A percentile compares a stretch with the other conserved stretches of the same genome.
Evolutionary conservation across 1,140 invertebrate species (phyloP).

Genomic region (Orius insidiosus): DNA sequence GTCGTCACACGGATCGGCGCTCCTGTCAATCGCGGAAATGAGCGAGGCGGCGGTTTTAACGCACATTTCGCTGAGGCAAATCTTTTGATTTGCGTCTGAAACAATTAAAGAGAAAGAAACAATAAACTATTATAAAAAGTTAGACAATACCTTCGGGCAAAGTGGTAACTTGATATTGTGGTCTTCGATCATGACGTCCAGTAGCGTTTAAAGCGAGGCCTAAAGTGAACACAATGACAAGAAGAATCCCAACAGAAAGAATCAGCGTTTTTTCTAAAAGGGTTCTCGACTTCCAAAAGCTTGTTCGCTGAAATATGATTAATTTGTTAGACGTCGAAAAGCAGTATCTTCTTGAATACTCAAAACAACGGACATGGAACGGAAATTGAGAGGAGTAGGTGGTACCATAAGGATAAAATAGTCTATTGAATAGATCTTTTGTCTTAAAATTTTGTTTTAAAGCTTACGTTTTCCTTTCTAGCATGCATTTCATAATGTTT

Average conservation of each 20-base stretch:
- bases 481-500: slow-evolving; percentile 1
- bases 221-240: slow-evolving; percentile 43
- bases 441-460: background rate
- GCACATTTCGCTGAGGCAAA: slow-evolving; percentile 64
- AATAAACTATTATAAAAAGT: too few species aligned
- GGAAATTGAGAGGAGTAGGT: too few species aligned
- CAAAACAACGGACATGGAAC: too few species aligned
- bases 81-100: slow-evolving; percentile 1
- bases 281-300: slow-evolving; percentile 42
- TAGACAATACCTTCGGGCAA: too few species aligned
- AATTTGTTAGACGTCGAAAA: too few species aligned
- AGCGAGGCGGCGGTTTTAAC: slow-evolving; percentile 73
- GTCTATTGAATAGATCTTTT: too few species aligned
- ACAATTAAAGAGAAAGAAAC: too few species aligned
- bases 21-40: slow-evolving; percentile 59
- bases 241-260: slow-evolving; percentile 33
- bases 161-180: background rate
- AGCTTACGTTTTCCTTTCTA: background rate
- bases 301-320: slow-evolving; percentile 28
- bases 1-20: slow-evolving; percentile 76
- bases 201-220: slow-evolving; percentile 15
- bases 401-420: too few species aligned
- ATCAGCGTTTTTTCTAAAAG: slow-evolving; percentile 38
- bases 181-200: slow-evolving; percentile 1
- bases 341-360: too few species aligned